These are phyloP conservation scores for Nebria ingens DNA, from an alignment of 1,140 invertebrate genomes.

Conservation along the genomic window DNA sequence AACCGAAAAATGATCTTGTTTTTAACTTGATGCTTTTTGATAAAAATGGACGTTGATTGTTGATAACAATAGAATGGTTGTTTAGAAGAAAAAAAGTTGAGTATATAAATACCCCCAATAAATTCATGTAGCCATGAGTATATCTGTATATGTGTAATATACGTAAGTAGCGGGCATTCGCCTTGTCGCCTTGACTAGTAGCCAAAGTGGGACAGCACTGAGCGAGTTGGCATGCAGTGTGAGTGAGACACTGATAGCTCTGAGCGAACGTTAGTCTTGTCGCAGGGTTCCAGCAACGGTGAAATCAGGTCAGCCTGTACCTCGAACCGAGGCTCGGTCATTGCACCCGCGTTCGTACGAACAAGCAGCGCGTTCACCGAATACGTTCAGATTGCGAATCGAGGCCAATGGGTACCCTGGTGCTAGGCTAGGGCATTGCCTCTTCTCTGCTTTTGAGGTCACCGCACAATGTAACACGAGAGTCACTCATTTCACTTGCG, in stretches of 20 bases:
- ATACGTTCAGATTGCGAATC: constrained; percentile 21
- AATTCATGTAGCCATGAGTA: not conserved
- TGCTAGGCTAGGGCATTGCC: constrained; percentile 28
- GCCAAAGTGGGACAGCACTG: constrained; percentile 21
- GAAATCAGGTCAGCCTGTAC: constrained; percentile 28
- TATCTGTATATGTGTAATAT: not conserved
- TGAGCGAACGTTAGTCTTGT: not conserved
- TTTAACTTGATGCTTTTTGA: no score
- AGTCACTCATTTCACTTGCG: no score
- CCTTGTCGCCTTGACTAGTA: constrained; percentile 21
- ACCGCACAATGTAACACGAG: constrained; percentile 12
- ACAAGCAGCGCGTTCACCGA: constrained; percentile 12
- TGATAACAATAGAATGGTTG: no score
- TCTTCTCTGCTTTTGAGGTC: constrained; percentile 30
- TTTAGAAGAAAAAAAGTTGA: no score
- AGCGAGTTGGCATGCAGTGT: not conserved
- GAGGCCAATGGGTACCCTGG: constrained; percentile 25
- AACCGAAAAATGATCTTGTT: no score
- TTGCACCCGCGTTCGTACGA: constrained; percentile 24
- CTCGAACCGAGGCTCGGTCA: constrained; percentile 26
- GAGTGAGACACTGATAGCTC: not conserved
- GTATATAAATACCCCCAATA: no score
- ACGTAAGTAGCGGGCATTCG: constrained; percentile 23
- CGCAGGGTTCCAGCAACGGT: not conserved
- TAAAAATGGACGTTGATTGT: no score